Percentiles rank a stretch among this genome's conserved stretches.
These are phyloP conservation scores for Drosophila hamatofila DNA, from an alignment of 2,888 invertebrate genomes.

Conservation along the genomic window DNA sequence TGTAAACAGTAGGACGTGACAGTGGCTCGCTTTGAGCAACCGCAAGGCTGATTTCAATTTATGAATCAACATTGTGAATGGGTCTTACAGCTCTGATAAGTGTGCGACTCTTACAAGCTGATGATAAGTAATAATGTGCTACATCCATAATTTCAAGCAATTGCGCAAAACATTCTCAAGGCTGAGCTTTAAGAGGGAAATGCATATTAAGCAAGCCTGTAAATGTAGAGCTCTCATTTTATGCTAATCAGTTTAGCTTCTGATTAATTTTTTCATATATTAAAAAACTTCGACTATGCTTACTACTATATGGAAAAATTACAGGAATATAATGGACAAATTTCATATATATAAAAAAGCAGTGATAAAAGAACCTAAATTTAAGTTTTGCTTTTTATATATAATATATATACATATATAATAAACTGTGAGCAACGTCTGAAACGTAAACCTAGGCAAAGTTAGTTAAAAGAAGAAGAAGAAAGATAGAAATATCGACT, in stretches of 20 bases:
- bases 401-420: no score
- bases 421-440: no score
- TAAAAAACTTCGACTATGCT: no score
- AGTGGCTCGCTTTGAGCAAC: not conserved
- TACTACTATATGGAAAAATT: no score
- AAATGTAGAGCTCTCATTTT: not conserved
- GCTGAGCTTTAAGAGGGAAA: not conserved
- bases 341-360: no score
- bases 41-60: not conserved
- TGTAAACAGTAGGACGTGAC: conserved; percentile 9
- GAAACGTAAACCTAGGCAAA: no score
- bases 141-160: not conserved
- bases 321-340: no score
- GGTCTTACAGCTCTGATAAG: not conserved
- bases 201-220: not conserved
- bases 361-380: no score
- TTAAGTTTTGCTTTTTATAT: no score
- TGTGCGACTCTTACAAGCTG: not conserved
- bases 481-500: no score
- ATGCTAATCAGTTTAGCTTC: not conserved
- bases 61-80: conserved; percentile 15
- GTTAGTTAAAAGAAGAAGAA: no score
- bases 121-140: conserved; percentile 14
- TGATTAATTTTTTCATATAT: no score
- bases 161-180: not conserved